Percentiles rank a stretch among this genome's conserved stretches.
These are phyloP conservation scores for Tholera decimalis DNA, from an alignment of 2,888 invertebrate genomes.

Conservation along the genomic window DNA sequence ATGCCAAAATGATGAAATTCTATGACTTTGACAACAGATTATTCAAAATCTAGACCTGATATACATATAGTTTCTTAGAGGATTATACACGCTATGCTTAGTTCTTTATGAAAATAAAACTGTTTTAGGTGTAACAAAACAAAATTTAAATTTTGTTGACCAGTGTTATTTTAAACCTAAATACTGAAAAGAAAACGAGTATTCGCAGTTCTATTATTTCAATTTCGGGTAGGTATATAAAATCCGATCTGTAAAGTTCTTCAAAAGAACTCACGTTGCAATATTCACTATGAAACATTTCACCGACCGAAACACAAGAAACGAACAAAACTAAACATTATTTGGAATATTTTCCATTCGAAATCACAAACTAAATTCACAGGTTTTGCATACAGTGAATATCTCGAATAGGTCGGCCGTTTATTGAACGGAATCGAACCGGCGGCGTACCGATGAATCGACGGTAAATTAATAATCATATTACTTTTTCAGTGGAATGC, in stretches of 20 bases:
- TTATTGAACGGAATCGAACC: constrained; percentile 81
- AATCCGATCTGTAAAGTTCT: background rate
- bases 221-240: background rate
- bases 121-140: no score
- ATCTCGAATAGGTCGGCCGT: constrained; percentile 70
- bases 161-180: no score
- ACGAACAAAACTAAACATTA: constrained; percentile 41
- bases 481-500: constrained; percentile 90
- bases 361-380: constrained; percentile 76
- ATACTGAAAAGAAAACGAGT: no score
- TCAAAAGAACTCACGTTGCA: constrained; percentile 3
- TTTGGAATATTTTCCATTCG: constrained; percentile 67
- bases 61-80: no score
- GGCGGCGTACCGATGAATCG: constrained; percentile 81
- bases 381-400: constrained; percentile 82
- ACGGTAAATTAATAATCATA: constrained; percentile 90
- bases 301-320: constrained; percentile 9
- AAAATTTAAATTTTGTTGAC: no score
- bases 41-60: no score
- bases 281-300: constrained; percentile 15
- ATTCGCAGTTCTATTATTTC: background rate
- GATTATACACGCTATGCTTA: no score
- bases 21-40: no score
- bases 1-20: no score
- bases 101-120: no score